Base-by-base conservation (phyloP, 2,113 vertebrate genomes). In the Raja brachyura region DNA sequence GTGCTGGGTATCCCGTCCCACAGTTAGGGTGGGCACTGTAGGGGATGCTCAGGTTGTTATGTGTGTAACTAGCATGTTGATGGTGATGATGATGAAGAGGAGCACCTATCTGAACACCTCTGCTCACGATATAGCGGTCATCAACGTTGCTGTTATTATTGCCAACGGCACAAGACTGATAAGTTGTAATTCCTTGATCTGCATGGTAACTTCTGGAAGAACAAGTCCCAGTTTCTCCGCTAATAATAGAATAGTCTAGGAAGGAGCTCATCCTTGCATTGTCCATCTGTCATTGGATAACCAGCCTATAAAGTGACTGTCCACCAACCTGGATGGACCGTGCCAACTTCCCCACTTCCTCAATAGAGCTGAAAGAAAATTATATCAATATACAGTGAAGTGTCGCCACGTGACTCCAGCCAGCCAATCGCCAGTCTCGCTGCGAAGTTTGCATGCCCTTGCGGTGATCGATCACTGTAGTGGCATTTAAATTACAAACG, bases 201-300 rank as follows among this genome's bases (percentile, higher is more conserved):
- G 98, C 96, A 95, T 98, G 96, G 94, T 97, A 98, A 94, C 97
- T 96, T 95, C 98, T 95, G 93, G 98, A 97, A 31, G 98, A 97
- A 94, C 97, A 97, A 63, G 98, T 97, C 93, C 96, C 97, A 63
- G 97, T 96, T 93, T 98, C 96, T 81, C 97, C 97, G 94, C 96
- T 97, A 96, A 97, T 96, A 94, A 97, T 96, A 70, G 98, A 97
- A 94, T 98, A 99, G 95, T 99, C 98, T 96, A 99, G 95, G 96
- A 99, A 99, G 95, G 97, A 98, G 96, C 97, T 99, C 98, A 99
- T 99, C 95, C 96, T 98, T 95, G 96, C 97, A 97, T 97, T 94
- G 96, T 97, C 95, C 96, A 95, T 95, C 95, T 96, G 94, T 97
- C 96, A 97, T 95, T 96, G 90, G 95, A 95, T 96, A 97, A 95